A percentile compares a stretch with the other conserved stretches of the same genome.
Evolutionary conservation across 1,140 invertebrate species (phyloP).

Genomic region (Drosophila lini): DNA sequence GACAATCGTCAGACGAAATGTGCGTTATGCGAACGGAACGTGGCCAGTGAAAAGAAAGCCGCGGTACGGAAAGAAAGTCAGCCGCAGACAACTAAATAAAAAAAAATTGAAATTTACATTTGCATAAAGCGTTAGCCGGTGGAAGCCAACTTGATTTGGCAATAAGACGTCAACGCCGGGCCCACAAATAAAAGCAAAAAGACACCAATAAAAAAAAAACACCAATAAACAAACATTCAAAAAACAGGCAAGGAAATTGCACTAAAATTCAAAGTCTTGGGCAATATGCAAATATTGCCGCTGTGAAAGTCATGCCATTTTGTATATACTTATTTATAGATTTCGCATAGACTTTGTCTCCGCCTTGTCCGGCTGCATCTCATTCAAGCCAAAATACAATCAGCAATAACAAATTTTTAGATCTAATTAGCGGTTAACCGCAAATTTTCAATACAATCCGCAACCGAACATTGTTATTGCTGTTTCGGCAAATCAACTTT

Average conservation of each 20-base stretch:
- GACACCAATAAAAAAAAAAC: background rate
- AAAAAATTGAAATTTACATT: slow-evolving; percentile 61
- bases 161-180: slow-evolving; percentile 53
- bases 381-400: slow-evolving; percentile 51
- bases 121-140: slow-evolving; percentile 64
- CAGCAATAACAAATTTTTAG: slow-evolving; percentile 70
- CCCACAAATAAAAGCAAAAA: slow-evolving; percentile 3
- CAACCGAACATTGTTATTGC: slow-evolving; percentile 54
- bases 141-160: slow-evolving; percentile 52
- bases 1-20: slow-evolving; percentile 39
- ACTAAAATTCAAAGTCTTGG: slow-evolving; percentile 48
- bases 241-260: slow-evolving; percentile 24
- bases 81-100: slow-evolving; percentile 36
- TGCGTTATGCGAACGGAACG: slow-evolving; percentile 55
- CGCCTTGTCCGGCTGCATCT: slow-evolving; percentile 12
- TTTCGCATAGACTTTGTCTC: slow-evolving; percentile 32
- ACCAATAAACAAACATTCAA: slow-evolving; percentile 5
- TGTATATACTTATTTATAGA: slow-evolving; percentile 19
- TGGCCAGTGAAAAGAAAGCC: slow-evolving; percentile 72
- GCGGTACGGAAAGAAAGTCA: slow-evolving; percentile 65
- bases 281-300: slow-evolving; percentile 55
- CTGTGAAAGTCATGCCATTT: slow-evolving; percentile 52
- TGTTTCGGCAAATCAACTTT: slow-evolving; percentile 68
- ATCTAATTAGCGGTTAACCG: slow-evolving; percentile 82
- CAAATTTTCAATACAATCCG: slow-evolving; percentile 71